Evolutionary conservation across 1,140 invertebrate species (phyloP).

Genomic region (Centruroides vittatus): DNA sequence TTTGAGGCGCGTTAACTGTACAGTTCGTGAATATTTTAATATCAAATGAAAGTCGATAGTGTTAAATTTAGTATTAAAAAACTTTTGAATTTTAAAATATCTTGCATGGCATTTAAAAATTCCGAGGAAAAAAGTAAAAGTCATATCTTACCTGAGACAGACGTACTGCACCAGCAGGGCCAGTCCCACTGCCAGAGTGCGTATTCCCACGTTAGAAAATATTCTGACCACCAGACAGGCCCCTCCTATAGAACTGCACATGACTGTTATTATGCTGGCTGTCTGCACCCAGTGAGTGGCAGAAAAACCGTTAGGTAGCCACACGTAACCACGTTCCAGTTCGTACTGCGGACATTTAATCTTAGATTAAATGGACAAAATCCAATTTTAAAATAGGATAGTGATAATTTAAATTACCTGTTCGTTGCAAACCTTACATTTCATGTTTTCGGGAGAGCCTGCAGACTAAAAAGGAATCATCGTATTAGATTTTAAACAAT

Average conservation of each 20-base stretch:
- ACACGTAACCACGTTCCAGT: slow-evolving; percentile 54
- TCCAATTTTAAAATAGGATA: too few species aligned
- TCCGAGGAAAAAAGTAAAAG: too few species aligned
- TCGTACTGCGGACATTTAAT: slow-evolving; percentile 27
- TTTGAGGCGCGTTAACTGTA: too few species aligned
- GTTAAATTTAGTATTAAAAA: too few species aligned
- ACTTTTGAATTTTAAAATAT: too few species aligned
- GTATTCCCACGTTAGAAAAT: slow-evolving; percentile 54
- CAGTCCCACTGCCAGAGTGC: slow-evolving; percentile 59
- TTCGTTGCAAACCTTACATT: slow-evolving; percentile 62
- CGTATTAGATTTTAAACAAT: too few species aligned
- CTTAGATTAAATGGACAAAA: too few species aligned
- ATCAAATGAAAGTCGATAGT: too few species aligned
- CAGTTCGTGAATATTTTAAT: too few species aligned
- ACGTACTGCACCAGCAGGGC: slow-evolving; percentile 66
- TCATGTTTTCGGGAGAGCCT: slow-evolving; percentile 44
- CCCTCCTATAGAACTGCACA: slow-evolving; percentile 53
- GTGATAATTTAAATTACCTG: neutral
- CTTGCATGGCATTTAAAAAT: too few species aligned
- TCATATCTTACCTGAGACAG: slow-evolving; percentile 48
- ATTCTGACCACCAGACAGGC: slow-evolving; percentile 66
- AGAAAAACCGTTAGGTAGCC: slow-evolving; percentile 38
- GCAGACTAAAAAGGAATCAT: slow-evolving; percentile 33
- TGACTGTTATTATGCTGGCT: slow-evolving; percentile 43
- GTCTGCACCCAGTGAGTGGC: slow-evolving; percentile 63